phyloP scores from a whole-genome alignment of 2,888 invertebrate genomes.

The Drosophila flavopinicola region DNA sequence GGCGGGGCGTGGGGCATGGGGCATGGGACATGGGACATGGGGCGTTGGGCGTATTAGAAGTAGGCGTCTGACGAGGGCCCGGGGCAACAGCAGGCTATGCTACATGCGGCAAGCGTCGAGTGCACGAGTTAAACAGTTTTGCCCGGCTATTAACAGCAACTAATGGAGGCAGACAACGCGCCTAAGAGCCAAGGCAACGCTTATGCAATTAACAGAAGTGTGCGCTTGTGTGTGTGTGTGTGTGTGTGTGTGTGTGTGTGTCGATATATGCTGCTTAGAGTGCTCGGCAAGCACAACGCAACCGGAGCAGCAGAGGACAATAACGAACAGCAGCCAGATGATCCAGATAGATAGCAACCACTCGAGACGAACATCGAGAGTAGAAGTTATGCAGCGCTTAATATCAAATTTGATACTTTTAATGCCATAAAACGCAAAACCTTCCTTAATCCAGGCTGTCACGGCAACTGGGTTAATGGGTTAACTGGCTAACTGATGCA shows the following conservation, averaged over 20 bases:
- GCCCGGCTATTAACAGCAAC: constrained; percentile 63
- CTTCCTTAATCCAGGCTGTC: neutral
- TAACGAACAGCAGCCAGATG: constrained; percentile 4
- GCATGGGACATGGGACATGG: neutral
- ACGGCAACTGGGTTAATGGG: constrained; percentile 4
- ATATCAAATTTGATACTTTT: neutral
- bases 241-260: too few relatives aligned
- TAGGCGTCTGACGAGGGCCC: constrained; percentile 27
- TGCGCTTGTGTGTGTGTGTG: neutral
- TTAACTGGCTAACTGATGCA: neutral
- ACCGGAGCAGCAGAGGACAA: constrained; percentile 2
- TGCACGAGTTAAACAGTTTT: constrained; percentile 69
- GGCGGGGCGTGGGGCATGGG: neutral
- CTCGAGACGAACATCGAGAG: constrained; percentile 12
- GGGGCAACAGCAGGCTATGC: constrained; percentile 28
- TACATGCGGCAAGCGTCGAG: constrained; percentile 47
- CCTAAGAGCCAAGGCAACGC: constrained; percentile 28
- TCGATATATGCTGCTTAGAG: constrained; percentile 11
- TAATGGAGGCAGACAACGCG: constrained; percentile 65
- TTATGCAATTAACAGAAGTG: constrained; percentile 69
- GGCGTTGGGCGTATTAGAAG: constrained; percentile 11
- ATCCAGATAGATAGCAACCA: constrained; percentile 31
- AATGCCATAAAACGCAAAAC: neutral
- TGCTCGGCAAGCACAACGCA: constrained; percentile 22
- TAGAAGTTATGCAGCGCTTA: neutral